phyloP scores from a whole-genome alignment of 2,113 vertebrate genomes.

The Equus quagga region DNA sequence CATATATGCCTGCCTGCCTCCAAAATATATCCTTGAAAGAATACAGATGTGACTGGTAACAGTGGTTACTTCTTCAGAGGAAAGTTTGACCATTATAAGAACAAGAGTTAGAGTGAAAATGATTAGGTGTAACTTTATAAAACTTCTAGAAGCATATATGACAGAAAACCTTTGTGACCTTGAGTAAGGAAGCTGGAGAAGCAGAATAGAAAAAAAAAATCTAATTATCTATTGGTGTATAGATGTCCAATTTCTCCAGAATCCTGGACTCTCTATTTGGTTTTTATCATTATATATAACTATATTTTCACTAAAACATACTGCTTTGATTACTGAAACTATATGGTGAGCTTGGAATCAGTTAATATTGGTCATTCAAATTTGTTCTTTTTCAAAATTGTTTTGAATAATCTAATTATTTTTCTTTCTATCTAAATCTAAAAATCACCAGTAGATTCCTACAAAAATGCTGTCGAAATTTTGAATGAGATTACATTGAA shows the following conservation, averaged over 20 bases:
- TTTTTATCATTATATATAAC: background rate
- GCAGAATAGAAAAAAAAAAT: background rate
- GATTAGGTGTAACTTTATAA: background rate
- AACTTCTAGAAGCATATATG: background rate
- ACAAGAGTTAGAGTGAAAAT: background rate
- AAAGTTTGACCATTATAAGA: too few relatives aligned
- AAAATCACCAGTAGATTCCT: background rate
- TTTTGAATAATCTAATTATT: background rate
- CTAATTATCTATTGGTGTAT: too few relatives aligned
- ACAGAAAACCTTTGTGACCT: background rate
- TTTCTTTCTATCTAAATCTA: background rate
- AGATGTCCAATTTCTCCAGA: background rate
- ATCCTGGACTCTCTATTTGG: background rate
- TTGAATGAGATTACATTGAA: background rate
- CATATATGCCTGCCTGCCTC: background rate
- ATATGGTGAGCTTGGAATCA: background rate
- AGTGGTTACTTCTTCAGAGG: background rate
- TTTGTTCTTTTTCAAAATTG: background rate
- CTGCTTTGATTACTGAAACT: background rate
- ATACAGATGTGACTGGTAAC: background rate
- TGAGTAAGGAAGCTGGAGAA: background rate
- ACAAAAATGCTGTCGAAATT: background rate
- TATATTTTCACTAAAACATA: background rate
- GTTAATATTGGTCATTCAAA: background rate
- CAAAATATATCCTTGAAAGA: background rate